These are phyloP conservation scores for Eristalinus aeneus DNA, from an alignment of 2,888 invertebrate species.

Conservation along the genomic window DNA sequence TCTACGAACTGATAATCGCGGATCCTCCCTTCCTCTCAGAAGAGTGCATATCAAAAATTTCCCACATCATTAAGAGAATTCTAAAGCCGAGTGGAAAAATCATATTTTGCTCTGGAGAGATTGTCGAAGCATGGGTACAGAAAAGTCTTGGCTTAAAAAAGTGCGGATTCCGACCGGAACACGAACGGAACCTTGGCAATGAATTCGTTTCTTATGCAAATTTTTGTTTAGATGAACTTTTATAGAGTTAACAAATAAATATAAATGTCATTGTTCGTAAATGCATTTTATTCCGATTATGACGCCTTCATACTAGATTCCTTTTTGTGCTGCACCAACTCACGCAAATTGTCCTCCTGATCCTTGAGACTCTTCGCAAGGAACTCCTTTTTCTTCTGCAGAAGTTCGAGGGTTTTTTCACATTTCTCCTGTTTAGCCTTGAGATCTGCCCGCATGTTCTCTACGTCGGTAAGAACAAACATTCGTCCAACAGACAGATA, in stretches of 20 bases:
- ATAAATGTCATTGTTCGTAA: conserved; percentile 6
- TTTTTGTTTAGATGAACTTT: conserved; percentile 85
- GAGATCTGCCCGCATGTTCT: conserved; percentile 84
- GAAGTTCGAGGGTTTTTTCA: conserved; percentile 86
- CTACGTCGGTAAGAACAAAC: conserved; percentile 87
- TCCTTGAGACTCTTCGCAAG: conserved; percentile 89
- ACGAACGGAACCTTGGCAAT: conserved; percentile 94
- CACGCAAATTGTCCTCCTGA: conserved; percentile 90
- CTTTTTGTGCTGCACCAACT: conserved; percentile 87
- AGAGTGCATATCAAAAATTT: conserved; percentile 93
- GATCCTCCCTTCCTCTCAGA: conserved; percentile 98
- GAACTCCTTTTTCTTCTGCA: conserved; percentile 88
- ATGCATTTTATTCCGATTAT: conserved; percentile 34
- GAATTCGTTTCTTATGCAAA: conserved; percentile 96
- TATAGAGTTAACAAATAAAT: conserved; percentile 48
- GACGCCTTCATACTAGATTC: conserved; percentile 77
- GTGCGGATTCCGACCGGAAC: conserved; percentile 89
- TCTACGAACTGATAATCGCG: conserved; percentile 92
- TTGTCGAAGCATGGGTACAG: conserved; percentile 87
- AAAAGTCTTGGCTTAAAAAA: conserved; percentile 84
- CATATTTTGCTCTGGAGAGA: conserved; percentile 91
- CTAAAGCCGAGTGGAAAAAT: conserved; percentile 81
- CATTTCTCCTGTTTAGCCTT: conserved; percentile 83
- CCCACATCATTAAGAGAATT: conserved; percentile 88
- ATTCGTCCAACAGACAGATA: conserved; percentile 87